Percentiles rank a stretch among this genome's conserved stretches.
phyloP scores from a whole-genome alignment of 1,140 invertebrate genomes.

The Scaptomyza graminum region DNA sequence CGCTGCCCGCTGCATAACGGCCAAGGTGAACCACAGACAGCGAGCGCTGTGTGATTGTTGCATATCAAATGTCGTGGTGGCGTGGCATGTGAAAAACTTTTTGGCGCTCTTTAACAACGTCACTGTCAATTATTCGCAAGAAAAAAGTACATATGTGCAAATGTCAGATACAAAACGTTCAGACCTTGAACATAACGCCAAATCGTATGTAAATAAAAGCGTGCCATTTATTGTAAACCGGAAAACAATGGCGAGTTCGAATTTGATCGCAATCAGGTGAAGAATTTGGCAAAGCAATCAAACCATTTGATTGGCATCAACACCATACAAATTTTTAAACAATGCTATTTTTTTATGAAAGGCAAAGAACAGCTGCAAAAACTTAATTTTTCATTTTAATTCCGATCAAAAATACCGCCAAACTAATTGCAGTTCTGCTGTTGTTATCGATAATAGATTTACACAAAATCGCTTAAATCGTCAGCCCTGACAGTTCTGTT shows the following conservation, averaged over 20 bases:
- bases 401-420: constrained; percentile 8
- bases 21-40: constrained; percentile 64
- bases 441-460: constrained; percentile 13
- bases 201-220: constrained; percentile 56
- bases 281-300: constrained; percentile 35
- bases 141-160: constrained; percentile 4
- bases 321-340: constrained; percentile 13
- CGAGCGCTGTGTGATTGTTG: constrained; percentile 12
- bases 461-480: background rate
- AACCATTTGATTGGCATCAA: constrained; percentile 53
- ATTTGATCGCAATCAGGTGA: constrained; percentile 11
- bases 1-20: constrained; percentile 48
- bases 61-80: constrained; percentile 59
- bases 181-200: constrained; percentile 69
- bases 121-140: constrained; percentile 55
- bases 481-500: constrained; percentile 11
- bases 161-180: constrained; percentile 12
- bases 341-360: constrained; percentile 44
- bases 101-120: constrained; percentile 61
- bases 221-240: constrained; percentile 37
- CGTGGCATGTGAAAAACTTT: constrained; percentile 62
- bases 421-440: background rate
- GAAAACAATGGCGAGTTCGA: constrained; percentile 48
- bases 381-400: constrained; percentile 3
- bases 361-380: constrained; percentile 34